Evolutionary conservation across 2,113 vertebrate species (phyloP).

Genomic region (Aix galericulata): DNA sequence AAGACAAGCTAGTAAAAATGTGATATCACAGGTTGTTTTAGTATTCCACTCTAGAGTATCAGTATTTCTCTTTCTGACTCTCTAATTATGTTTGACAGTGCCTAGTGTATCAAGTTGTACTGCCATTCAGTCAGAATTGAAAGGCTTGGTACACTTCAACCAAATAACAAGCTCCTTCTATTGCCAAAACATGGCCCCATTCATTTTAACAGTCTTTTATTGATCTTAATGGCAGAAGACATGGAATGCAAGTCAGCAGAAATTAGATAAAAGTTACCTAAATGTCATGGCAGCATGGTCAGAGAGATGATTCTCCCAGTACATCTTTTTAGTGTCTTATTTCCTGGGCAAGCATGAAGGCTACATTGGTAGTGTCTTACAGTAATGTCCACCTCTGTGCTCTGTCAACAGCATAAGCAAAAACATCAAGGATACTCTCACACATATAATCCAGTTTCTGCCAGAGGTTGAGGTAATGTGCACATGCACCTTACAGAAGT

Average conservation of each 20-base stretch:
- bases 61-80: background rate
- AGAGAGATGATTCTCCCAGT: background rate
- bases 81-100: background rate
- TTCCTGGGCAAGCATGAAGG: background rate
- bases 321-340: background rate
- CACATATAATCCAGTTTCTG: background rate
- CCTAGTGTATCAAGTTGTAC: background rate
- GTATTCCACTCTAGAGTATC: background rate
- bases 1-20: background rate
- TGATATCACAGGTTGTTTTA: background rate
- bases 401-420: background rate
- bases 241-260: background rate
- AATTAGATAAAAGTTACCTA: background rate
- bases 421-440: background rate
- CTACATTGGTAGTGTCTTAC: background rate
- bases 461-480: background rate
- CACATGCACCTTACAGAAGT: background rate
- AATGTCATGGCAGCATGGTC: background rate
- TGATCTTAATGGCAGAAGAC: background rate
- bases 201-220: background rate
- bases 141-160: rapidly evolving
- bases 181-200: background rate
- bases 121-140: background rate
- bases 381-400: too few relatives aligned
- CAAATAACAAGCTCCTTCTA: background rate